phyloP scores from a whole-genome alignment of 2,113 vertebrate genomes.

The Gymnarchus niloticus region DNA sequence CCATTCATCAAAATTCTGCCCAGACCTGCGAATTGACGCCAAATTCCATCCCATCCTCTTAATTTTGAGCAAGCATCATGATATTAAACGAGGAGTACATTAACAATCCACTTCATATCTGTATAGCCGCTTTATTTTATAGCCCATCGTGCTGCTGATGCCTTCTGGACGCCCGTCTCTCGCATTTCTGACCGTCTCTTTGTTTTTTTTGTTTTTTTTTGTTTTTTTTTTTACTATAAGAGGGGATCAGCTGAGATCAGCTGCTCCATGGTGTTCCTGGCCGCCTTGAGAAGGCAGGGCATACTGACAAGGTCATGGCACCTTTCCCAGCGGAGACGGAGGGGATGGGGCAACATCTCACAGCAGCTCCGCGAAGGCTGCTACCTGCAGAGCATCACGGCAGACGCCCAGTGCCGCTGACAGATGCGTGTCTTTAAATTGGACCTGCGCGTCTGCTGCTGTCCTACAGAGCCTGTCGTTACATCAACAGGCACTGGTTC shows the following conservation, averaged over 20 bases:
- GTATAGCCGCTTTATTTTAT: background rate
- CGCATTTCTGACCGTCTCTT: background rate
- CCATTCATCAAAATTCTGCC: background rate
- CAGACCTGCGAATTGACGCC: background rate
- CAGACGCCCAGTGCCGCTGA: background rate
- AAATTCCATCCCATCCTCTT: background rate
- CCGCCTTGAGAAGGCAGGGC: constrained; percentile 12
- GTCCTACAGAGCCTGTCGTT: background rate
- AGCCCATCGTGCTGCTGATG: background rate
- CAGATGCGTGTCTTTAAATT: background rate
- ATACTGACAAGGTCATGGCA: constrained; percentile 28
- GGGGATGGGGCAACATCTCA: constrained; percentile 1
- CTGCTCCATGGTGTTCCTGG: constrained; percentile 1
- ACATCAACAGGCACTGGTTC: constrained; percentile 17
- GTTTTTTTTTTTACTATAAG: background rate
- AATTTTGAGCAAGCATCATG: too few species aligned
- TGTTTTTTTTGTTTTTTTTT: background rate
- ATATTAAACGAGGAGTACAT: background rate
- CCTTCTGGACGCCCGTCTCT: background rate
- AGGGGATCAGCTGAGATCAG: background rate
- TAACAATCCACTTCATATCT: background rate
- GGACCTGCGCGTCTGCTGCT: background rate
- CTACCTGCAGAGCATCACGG: constrained; percentile 19
- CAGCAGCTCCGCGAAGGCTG: background rate
- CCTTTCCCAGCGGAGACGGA: constrained; percentile 10